These are phyloP conservation scores for Drosophila kanapiae DNA, from an alignment of 1,140 invertebrate species.

Conservation along the genomic window DNA sequence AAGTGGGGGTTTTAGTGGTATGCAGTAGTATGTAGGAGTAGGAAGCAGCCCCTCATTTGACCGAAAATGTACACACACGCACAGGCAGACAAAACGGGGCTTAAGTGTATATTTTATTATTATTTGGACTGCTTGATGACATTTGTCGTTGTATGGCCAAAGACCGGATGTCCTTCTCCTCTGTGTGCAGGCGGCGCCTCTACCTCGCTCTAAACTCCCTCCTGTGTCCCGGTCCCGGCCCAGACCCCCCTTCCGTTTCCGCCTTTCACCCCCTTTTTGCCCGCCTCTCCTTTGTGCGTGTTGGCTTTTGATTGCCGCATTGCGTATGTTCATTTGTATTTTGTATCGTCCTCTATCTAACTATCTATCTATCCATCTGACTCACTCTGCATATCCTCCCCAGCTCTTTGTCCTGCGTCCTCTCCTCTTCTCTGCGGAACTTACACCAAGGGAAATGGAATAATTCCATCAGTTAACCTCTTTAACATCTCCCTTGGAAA, in stretches of 20 bases:
- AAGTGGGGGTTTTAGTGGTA: conserved; percentile 8
- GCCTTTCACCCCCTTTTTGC: neutral
- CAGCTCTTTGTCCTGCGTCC: neutral
- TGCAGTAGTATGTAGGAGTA: neutral
- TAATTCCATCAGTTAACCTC: too few relatives aligned
- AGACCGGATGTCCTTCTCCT: conserved; percentile 71
- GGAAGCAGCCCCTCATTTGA: conserved; percentile 18
- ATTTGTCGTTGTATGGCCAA: conserved; percentile 75
- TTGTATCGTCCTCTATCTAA: conserved; percentile 35
- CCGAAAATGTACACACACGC: conserved; percentile 38
- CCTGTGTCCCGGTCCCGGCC: neutral
- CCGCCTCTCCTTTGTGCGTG: conserved; percentile 27
- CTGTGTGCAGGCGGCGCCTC: conserved; percentile 14
- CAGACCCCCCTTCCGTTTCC: neutral
- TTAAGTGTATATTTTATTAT: conserved; percentile 84
- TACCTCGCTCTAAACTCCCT: conserved; percentile 21
- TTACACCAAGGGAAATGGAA: conserved; percentile 7
- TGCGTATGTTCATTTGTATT: conserved; percentile 81
- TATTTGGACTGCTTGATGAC: conserved; percentile 82
- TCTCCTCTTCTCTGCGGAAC: neutral
- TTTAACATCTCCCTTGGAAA: neutral
- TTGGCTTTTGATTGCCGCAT: conserved; percentile 79
- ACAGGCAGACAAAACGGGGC: conserved; percentile 67
- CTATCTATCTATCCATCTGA: conserved; percentile 33
- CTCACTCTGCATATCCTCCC: conserved; percentile 16